These are phyloP conservation scores for Rhagoletis pomonella DNA, from an alignment of 1,140 invertebrate species.

Conservation along the genomic window DNA sequence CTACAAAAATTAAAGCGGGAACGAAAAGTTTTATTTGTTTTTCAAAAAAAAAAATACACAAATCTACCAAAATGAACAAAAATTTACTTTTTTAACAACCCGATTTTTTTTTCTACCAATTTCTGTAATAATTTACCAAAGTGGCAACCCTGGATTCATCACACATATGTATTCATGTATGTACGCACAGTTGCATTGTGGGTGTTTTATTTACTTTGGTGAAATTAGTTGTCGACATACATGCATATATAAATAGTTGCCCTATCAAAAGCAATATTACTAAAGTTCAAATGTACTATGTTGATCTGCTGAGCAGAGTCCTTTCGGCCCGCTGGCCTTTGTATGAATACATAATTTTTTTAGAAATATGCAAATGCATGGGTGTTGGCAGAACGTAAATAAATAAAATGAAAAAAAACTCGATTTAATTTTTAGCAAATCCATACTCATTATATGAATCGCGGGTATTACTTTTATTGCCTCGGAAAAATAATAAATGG, in stretches of 20 bases:
- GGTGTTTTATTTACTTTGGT: conserved; percentile 53
- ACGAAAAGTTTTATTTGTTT: too few species aligned
- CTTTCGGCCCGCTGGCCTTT: background rate
- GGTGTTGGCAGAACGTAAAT: background rate
- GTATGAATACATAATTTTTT: background rate
- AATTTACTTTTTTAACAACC: too few species aligned
- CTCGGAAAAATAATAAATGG: too few species aligned
- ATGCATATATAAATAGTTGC: too few species aligned
- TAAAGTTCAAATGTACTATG: too few species aligned
- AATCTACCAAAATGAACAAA: too few species aligned
- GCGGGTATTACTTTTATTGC: background rate
- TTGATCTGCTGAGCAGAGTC: background rate
- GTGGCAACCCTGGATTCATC: too few species aligned
- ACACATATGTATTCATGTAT: too few species aligned
- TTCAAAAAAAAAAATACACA: too few species aligned
- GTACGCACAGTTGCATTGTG: background rate
- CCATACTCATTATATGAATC: background rate
- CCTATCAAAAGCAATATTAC: background rate
- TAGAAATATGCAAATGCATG: background rate
- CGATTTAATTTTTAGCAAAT: background rate
- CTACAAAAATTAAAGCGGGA: too few species aligned
- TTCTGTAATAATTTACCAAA: too few species aligned
- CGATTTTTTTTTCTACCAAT: too few species aligned
- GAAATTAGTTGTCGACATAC: conserved; percentile 32
- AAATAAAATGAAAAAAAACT: background rate